These are phyloP conservation scores for Nyctibius grandis DNA, from an alignment of 2,797 vertebrate species.

Conservation along the genomic window DNA sequence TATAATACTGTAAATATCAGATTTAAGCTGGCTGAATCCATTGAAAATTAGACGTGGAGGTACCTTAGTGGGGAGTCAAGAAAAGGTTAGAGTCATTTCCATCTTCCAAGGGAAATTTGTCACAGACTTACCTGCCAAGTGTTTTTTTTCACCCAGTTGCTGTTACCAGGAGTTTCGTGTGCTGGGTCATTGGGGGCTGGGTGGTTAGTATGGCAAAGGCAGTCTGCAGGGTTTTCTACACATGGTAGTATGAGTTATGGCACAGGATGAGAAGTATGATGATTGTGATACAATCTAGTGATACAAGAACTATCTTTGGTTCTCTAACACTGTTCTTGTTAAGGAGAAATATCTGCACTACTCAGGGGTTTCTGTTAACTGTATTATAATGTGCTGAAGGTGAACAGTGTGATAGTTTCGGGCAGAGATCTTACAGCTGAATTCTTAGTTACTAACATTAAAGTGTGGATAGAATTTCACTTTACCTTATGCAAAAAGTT, in stretches of 20 bases:
- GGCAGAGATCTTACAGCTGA: background rate
- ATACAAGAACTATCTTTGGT: background rate
- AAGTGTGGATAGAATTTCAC: background rate
- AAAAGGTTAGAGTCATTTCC: background rate
- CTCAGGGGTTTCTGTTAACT: background rate
- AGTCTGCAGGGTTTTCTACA: background rate
- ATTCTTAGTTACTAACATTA: background rate
- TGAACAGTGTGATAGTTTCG: background rate
- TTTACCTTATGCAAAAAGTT: background rate
- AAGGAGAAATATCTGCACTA: background rate
- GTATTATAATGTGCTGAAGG: background rate
- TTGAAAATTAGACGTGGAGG: background rate
- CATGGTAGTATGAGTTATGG: background rate
- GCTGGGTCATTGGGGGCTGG: background rate
- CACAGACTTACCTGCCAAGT: background rate
- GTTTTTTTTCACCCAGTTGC: background rate
- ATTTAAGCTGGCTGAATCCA: background rate
- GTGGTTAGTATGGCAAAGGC: background rate
- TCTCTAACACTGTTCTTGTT: background rate
- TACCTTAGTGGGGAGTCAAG: background rate
- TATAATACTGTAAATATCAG: background rate
- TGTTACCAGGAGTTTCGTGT: background rate
- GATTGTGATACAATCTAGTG: background rate
- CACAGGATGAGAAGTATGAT: background rate
- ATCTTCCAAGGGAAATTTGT: background rate